These are phyloP conservation scores for Plagiodera versicolora DNA, from an alignment of 2,888 invertebrate species.

Conservation along the genomic window DNA sequence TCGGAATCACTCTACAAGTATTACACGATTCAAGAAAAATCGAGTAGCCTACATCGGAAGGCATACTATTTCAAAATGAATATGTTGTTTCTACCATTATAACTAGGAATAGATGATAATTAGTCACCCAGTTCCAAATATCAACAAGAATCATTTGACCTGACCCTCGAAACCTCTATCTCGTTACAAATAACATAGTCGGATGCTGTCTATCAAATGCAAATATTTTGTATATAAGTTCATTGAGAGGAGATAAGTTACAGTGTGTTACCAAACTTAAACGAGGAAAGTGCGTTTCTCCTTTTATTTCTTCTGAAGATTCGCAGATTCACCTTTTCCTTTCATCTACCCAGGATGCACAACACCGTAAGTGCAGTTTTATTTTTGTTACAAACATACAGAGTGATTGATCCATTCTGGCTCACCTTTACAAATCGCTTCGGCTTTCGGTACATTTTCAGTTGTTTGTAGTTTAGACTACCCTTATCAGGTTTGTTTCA, in stretches of 20 bases:
- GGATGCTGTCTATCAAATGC: conserved; percentile 13
- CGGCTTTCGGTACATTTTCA: no score
- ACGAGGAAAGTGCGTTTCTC: not conserved
- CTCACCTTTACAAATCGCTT: no score
- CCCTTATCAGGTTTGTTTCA: no score
- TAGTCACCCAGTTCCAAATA: no score
- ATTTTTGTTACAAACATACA: not conserved
- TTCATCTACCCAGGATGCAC: not conserved
- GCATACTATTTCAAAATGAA: no score
- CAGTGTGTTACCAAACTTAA: conserved; percentile 7
- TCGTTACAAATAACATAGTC: not conserved
- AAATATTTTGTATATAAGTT: conserved; percentile 11
- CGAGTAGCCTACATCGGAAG: no score
- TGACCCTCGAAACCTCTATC: not conserved
- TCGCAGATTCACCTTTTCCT: not conserved
- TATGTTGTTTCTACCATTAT: no score
- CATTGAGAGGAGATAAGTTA: not conserved
- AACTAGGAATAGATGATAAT: no score
- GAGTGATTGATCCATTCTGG: no score
- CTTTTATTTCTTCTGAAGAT: not conserved
- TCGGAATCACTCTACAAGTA: no score
- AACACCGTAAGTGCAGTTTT: not conserved
- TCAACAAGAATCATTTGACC: not conserved
- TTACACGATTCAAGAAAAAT: no score
- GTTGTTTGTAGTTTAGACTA: no score